Evolutionary conservation across 1,140 invertebrate genomes (phyloP), one percentile per base, ranked within the genome.

Genomic region (Polypedilum pembai): DNA sequence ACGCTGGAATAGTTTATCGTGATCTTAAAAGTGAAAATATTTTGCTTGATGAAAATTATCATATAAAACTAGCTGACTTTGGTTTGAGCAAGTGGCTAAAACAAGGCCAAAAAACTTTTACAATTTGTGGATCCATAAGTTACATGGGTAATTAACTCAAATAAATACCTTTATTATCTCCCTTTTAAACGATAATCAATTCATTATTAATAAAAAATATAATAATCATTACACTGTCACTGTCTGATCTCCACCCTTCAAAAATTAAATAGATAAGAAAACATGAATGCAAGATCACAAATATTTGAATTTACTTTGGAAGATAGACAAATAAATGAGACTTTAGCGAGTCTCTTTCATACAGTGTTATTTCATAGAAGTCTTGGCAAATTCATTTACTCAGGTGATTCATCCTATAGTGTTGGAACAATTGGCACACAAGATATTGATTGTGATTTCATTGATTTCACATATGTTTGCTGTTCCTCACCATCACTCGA

Each of bases 381-480:
- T 72, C 87, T 94, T 77, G 96, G 96, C 76, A 99, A 98, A 87
- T 98, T 98, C 84, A 89, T 92, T 73, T 98, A 97, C 83, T 94
- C 93, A 83, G 90, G 92, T 80, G 95, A 98, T 83, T 92, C 91
- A 77, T 94, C 91, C 82, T 99, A 98, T 82, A 94, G 94, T 8
- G 93, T 98, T 74, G 95, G 96, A 40, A 96, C 94, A 1, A 88
- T 98, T 24, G 95, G 95, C 73, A 95, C 95, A 79, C 92, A 94
- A 77, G 96, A 98, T 84, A 93, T 98, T 8, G 93, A 97, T 80
- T 98, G 96, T 85, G 94, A 98, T 84, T 98, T 96, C 81, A 93
- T 99, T 76, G 95, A 98, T 83, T 93, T 98, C 78, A 98, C 95
- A 40, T 98, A 98, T 83, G 95, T 97, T 0, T 94, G 94, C 82